Evolutionary conservation across 2,797 vertebrate genomes (phyloP), one percentile per base, ranked within the genome.

Genomic region (Triplophysa bombifrons): DNA sequence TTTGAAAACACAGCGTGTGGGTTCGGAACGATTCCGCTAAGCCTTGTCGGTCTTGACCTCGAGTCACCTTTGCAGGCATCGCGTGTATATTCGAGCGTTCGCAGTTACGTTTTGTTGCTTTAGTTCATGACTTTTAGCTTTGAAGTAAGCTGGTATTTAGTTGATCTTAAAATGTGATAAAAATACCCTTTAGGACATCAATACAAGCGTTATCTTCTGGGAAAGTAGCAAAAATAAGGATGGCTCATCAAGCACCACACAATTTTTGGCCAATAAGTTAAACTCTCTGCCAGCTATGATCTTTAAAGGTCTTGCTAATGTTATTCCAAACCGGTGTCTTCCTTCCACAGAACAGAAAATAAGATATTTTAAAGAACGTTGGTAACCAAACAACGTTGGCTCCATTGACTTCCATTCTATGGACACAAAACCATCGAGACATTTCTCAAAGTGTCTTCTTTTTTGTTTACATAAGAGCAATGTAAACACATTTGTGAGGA

Each of bases 41-140:
- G 80, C 66, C 20, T 78, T 81, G 72, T 84, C 75, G 74, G 56
- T 38, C 71, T 71, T 82, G 74, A 85, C 77, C 82, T 85, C 70
- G 56, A 72, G 17, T 61, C 64, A 27, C 76, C 64, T 82, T 38
- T 38, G 46, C 65, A 61, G 61, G 56, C 55, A 4, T 58, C 53
- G 25, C 8, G 11, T 61, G 2, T 30, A 4, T 55, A 25, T 17
- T 9, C 10, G 38, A 5, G 1, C 27, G 16, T 50, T 74, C 22
- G 55, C 1, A 25, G 55, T 56, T 22, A 22, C 11, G 4, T 27
- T 60, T 60, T 60, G 56, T 27, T 27, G 56, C 12, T 56, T 56
- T n/a, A 20, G 17, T 0, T 11, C n/a, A 56, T 22, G 19, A 67
- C 58, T 83, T 81, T 76, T 34, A 27, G 22, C 16, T 64, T 27